Base-by-base conservation (phyloP, 2,888 invertebrate genomes). In the Rosalia funebris region DNA sequence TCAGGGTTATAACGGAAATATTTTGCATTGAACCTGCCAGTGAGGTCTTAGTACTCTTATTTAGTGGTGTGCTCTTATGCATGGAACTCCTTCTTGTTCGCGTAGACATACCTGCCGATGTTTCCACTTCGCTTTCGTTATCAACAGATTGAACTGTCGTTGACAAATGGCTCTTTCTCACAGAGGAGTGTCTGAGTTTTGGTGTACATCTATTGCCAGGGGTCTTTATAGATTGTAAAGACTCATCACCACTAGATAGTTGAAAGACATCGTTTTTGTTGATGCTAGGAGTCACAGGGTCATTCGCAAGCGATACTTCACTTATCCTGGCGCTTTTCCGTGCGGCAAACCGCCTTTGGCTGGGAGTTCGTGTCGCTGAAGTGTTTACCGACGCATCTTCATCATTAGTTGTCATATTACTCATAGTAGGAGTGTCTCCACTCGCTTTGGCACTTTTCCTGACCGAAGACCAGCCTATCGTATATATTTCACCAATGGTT, bases 1-100 rank as follows among this genome's bases (percentile, higher is more conserved):
- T 45, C 1, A 54, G 36, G 14, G 53, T 47, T 31, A 53, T 44
- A n/a, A 60, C 34, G 1, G 47, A 54, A 19, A 42, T 46, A 32
- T 44, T 36, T 44, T 47, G 37, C 14, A 10, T 12, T 10, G 47
- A 36, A n/a, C 2, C 10, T 9, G 14, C 10, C 10, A 47, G n/a
- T n/a, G 47, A n/a, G 1, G 39, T 10, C 11, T 11, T 50, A 5
- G 14, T 9, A 2, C n/a, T 39, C 15, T 50, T 50, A 10, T 2
- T 36, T 20, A 12, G 3, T 1, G 37, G 19, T 5, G 36, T 48
- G 20, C 48, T 19, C 10, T 14, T 50, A 15, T 10, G 37, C 10
- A 14, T 19, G 4, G 11, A 34, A 17, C 34, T 4, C 2, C 11
- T 47, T 25, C 19, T 19, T 14, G n/a, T n/a, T n/a, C n/a, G 11